Evolutionary conservation across 2,888 invertebrate species (phyloP), one percentile per base, ranked within the genome.

Genomic region (Apamea anceps): DNA sequence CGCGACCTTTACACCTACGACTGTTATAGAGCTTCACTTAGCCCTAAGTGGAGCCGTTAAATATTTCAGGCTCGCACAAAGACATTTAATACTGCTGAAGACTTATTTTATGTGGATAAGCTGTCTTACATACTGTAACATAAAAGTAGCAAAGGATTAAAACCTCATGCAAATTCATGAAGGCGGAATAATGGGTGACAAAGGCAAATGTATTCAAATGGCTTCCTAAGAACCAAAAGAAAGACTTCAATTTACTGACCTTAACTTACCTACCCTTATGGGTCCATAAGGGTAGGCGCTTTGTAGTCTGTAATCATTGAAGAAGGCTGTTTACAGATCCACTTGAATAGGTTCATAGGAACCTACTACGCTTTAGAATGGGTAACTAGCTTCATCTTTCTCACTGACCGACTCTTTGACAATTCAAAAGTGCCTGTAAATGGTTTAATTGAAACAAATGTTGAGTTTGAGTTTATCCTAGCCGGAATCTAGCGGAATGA

Each of bases 1-100:
- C 54, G 32, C n/a, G 60, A 82, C 71, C 81, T 82, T 82, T 77
- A 76, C 81, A 72, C 68, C 51, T 83, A 73, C 68, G 28, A 51
- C 42, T 32, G 42, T 25, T 51, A 15, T 13, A 63, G 15, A 54
- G 51, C 32, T n/a, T 60, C 71, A 65, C 45, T 45, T 37, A 63
- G 42, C 28, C 0, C 32, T 60, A 32, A 48, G 12, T 71, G 51
- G 51, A 54, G 60, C 32, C 2, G 28, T 54, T 82, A 45, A 54
- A 66, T 60, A n/a, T 81, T 81, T 25, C 28, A 60, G 28, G 45
- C 25, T 15, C 25, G 57, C 28, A 54, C 62, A 54, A 63, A 48
- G 18, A 37, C 28, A n/a, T 70, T 42, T 21, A 25, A 54, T 48
- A 76, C 25, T 21, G n/a, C 15, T 37, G 48, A 28, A 45, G 7